Conservation (phyloP, 2,888 invertebrate genomes). For the Oligia latruncula region DNA sequence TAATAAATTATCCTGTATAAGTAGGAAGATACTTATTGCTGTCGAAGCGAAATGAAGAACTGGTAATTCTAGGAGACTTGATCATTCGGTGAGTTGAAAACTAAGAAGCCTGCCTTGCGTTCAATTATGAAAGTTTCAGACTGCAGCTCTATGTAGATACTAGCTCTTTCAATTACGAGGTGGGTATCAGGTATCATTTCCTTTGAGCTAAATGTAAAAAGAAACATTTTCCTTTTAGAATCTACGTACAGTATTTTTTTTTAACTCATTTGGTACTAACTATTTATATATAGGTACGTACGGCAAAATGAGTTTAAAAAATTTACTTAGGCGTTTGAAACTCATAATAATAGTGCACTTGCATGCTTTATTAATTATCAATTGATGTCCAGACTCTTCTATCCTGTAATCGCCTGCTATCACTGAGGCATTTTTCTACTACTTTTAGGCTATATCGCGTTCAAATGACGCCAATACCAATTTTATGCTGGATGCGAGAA, state of each 20-base stretch:
- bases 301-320: too few relatives aligned
- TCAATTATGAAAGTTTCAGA: not conserved
- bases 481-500: not conserved
- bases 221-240: not conserved
- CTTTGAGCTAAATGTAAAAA: conserved; percentile 9
- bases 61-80: not conserved
- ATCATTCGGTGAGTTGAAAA: not conserved
- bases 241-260: not conserved
- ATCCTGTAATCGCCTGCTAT: not conserved
- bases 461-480: not conserved
- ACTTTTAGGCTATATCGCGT: too few relatives aligned
- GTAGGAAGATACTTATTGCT: not conserved
- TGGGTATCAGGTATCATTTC: not conserved
- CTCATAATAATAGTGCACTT: too few relatives aligned
- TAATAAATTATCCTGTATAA: too few relatives aligned
- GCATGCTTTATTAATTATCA: too few relatives aligned
- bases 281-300: too few relatives aligned
- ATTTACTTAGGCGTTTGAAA: too few relatives aligned
- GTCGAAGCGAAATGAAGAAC: not conserved
- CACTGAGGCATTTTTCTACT: not conserved
- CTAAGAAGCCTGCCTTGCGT: not conserved
- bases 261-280: too few relatives aligned
- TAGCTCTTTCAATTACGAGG: not conserved
- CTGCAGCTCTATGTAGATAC: not conserved
- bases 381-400: not conserved